These are phyloP conservation scores for Caenorhabditis panamensis DNA, from an alignment of 2,888 invertebrate species.

Conservation along the genomic window DNA sequence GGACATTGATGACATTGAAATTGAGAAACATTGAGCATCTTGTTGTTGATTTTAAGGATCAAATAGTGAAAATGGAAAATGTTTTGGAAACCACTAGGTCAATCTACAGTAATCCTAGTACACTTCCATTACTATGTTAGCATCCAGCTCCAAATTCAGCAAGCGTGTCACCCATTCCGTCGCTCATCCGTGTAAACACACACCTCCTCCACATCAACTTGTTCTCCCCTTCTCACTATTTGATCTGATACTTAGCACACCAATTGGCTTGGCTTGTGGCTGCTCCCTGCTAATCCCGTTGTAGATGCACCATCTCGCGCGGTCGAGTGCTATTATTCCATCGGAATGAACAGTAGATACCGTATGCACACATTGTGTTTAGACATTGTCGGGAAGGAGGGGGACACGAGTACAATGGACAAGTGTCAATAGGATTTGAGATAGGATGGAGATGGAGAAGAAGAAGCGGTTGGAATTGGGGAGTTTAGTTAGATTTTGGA, in stretches of 20 bases:
- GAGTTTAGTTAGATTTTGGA: no score
- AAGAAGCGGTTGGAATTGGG: neutral
- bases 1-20: no score
- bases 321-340: slow-evolving; percentile 65
- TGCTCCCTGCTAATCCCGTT: slow-evolving; percentile 44
- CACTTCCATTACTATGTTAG: neutral
- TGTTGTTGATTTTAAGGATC: no score
- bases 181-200: neutral
- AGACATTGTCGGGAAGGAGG: slow-evolving; percentile 4
- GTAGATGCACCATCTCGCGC: slow-evolving; percentile 32
- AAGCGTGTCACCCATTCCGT: slow-evolving; percentile 39
- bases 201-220: no score
- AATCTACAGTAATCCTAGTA: neutral
- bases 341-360: slow-evolving; percentile 24
- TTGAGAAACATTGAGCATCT: no score
- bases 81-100: no score
- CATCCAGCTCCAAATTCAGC: slow-evolving; percentile 5
- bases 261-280: slow-evolving; percentile 34
- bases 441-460: neutral
- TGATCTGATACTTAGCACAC: slow-evolving; percentile 57
- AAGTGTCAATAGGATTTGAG: slow-evolving; percentile 10
- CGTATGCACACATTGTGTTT: slow-evolving; percentile 26
- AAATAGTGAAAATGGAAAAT: no score
- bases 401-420: slow-evolving; percentile 19
- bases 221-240: slow-evolving; percentile 11